Conservation (phyloP, 30 jellyfish, hydroid and myxozoan species). For the Chironex yamaguchii region DNA sequence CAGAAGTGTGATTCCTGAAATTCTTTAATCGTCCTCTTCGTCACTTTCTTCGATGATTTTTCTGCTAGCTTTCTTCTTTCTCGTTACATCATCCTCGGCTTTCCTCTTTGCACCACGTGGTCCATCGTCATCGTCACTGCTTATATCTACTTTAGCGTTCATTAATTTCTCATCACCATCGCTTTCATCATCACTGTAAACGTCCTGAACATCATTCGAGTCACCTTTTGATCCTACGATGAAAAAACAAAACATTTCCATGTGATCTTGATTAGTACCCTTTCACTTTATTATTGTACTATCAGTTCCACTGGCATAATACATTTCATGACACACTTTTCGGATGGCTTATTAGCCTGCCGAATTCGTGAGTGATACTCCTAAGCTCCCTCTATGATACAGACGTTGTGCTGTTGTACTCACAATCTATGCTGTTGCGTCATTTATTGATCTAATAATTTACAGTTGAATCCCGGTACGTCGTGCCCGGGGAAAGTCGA, state of each 20-base stretch:
- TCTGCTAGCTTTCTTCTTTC: conserved; percentile 67
- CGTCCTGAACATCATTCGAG: conserved; percentile 52
- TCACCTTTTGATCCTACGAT: conserved; percentile 60
- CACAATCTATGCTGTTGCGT: too few species aligned
- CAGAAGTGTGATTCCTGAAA: too few species aligned
- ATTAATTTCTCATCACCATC: conserved; percentile 73
- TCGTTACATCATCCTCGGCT: conserved; percentile 64
- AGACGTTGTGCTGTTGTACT: too few species aligned
- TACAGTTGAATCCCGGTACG: too few species aligned
- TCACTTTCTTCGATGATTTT: conserved; percentile 79
- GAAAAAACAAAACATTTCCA: neutral
- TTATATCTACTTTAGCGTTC: conserved; percentile 84
- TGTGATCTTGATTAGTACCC: neutral
- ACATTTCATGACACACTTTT: too few species aligned
- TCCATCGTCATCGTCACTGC: conserved; percentile 86
- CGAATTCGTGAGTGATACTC: too few species aligned
- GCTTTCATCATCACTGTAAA: conserved; percentile 88
- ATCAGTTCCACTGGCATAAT: too few species aligned
- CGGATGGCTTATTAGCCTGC: too few species aligned
- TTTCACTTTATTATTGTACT: too few species aligned
- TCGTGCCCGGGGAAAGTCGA: too few species aligned
- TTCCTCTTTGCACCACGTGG: conserved; percentile 65
- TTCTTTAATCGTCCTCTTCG: conserved; percentile 85
- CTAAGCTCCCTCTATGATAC: too few species aligned
- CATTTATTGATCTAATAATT: too few species aligned